Conservation (phyloP, 2,888 invertebrate genomes). For the Cryptus armator region DNA sequence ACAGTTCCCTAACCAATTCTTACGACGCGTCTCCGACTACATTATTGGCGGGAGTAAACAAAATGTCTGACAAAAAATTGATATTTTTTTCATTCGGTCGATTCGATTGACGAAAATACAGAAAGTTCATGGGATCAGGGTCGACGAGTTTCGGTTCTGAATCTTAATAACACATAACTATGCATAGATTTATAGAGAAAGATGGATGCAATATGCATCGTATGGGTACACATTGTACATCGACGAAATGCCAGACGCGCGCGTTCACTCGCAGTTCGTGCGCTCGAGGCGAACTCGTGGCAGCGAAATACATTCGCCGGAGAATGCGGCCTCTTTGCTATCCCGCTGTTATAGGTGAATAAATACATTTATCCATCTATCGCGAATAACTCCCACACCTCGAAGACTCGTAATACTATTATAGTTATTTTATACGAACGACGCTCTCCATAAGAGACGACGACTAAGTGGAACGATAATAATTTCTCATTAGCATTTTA, state of each 20-base stretch:
- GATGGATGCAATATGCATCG: conserved; percentile 36
- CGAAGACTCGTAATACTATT: neutral
- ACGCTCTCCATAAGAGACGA: neutral
- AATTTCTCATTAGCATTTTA: conserved; percentile 21
- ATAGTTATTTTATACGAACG: conserved; percentile 27
- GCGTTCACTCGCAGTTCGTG: conserved; percentile 16
- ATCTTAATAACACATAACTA: conserved; percentile 36
- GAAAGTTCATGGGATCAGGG: conserved; percentile 62
- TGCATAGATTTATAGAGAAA: neutral
- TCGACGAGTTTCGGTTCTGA: conserved; percentile 19
- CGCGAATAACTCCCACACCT: conserved; percentile 52
- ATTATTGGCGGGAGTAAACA: neutral
- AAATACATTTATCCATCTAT: conserved; percentile 34
- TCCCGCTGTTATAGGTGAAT: conserved; percentile 15
- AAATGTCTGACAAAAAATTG: neutral
- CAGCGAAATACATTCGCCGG: conserved; percentile 37
- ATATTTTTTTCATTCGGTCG: neutral
- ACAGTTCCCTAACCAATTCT: conserved; percentile 19
- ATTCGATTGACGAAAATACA: conserved; percentile 5
- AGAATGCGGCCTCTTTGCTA: conserved; percentile 50
- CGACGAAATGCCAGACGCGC: conserved; percentile 64
- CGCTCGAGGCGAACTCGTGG: conserved; percentile 33
- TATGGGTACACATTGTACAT: neutral
- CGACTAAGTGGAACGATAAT: neutral
- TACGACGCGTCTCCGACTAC: neutral